Base-by-base conservation (phyloP, 2,888 invertebrate genomes). In the Lasioglossum villosulum region DNA sequence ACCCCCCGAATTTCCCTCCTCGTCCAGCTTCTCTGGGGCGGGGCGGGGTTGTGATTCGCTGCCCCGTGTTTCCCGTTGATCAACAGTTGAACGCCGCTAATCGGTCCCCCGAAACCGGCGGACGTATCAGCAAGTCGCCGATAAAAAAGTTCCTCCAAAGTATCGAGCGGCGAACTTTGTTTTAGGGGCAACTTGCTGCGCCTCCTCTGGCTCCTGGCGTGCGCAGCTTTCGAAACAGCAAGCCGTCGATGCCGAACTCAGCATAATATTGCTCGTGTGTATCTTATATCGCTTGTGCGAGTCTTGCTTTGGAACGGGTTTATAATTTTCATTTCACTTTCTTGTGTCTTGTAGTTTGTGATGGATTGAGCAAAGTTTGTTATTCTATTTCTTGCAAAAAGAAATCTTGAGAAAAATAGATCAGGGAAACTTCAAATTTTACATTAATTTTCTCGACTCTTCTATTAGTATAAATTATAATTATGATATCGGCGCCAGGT, bases 171-270 rank as follows among this genome's bases (percentile, higher is more conserved):
- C 8, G 37, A 70, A 56, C 30, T 71, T 70, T 68, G 66, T 63
- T 78, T 63, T 42, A n/a, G 70, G 45, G 70, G 79, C 71, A 52
- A 48, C 39, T 34, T 66, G 81, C 80, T 66, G 23, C 72, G 37
- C 4, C 48, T 42, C 52, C 23, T 30, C 39, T 37, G 68, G 27
- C 66, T 73, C 45, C 66, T 16, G 12, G 42, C 27, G 42, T 16
- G 37, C 37, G 34, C 30, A 48, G 63, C 63, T 19, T 74, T 6
- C 16, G 52, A 59, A 83, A 68, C 45, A 71, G 72, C 83, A 48
- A 73, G 83, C 45, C 83, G 72, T 39, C 70, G 12, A 37, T 70
- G 70, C 23, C 70, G 14, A n/a, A 37, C n/a, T n/a, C 23, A 70
- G 5, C 39, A 70, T 70, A 68, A 37, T 68, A 37, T 68, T 8